A percentile compares a stretch with the other conserved stretches of the same genome.
phyloP scores from a whole-genome alignment of 1,140 invertebrate species.

The Tetragonula clypearis region DNA sequence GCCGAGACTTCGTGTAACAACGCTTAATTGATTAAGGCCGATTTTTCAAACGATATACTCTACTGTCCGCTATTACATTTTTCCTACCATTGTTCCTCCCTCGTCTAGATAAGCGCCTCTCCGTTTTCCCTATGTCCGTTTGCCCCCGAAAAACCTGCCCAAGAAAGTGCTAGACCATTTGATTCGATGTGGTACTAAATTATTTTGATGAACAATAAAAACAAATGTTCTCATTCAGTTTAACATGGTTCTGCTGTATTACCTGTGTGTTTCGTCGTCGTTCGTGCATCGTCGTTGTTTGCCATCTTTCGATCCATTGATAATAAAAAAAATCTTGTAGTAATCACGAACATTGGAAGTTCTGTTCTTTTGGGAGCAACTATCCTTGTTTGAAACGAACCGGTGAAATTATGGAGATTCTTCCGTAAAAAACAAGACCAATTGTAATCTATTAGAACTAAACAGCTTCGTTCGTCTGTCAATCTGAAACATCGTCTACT shows the following conservation, averaged over 20 bases:
- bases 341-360: constrained; percentile 28
- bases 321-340: constrained; percentile 42
- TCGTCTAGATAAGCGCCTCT: constrained; percentile 19
- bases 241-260: constrained; percentile 53
- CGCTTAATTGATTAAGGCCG: constrained; percentile 57
- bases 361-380: constrained; percentile 31
- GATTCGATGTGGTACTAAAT: constrained; percentile 77
- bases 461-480: neutral
- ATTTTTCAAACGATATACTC: constrained; percentile 54
- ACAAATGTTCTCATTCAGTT: constrained; percentile 70
- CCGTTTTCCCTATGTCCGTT: neutral
- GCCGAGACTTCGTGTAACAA: constrained; percentile 40
- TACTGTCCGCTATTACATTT: constrained; percentile 37
- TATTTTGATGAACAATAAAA: constrained; percentile 77
- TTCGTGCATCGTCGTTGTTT: constrained; percentile 50
- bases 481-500: neutral
- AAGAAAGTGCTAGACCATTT: constrained; percentile 26
- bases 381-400: neutral
- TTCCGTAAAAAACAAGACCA: neutral
- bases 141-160: neutral
- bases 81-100: constrained; percentile 40
- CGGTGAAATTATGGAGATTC: neutral
- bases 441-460: neutral
- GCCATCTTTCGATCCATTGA: constrained; percentile 39
- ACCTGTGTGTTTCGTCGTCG: constrained; percentile 51